Percentiles rank a stretch among this genome's conserved stretches.
phyloP scores from a whole-genome alignment of 2,888 invertebrate species.

The Platycheirus rosarum region DNA sequence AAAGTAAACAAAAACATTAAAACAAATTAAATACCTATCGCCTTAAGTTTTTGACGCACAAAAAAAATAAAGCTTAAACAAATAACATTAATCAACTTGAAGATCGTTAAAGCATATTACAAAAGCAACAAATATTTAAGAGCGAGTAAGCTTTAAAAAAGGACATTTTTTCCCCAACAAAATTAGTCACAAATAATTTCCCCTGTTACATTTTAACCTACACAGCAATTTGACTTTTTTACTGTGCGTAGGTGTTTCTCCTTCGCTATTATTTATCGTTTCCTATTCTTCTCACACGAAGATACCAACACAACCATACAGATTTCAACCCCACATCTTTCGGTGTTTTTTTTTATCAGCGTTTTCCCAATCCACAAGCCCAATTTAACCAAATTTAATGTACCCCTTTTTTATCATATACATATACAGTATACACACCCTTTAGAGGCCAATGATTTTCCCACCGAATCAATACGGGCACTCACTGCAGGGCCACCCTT shows the following conservation, averaged over 20 bases:
- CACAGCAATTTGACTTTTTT: neutral
- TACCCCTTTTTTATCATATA: slow-evolving; percentile 28
- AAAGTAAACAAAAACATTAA: no score
- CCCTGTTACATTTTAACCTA: neutral
- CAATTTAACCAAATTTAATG: slow-evolving; percentile 28
- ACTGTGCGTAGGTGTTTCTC: neutral
- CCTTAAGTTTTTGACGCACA: no score
- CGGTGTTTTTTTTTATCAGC: neutral
- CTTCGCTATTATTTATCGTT: slow-evolving; percentile 32
- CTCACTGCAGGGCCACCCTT: slow-evolving; percentile 81
- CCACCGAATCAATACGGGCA: slow-evolving; percentile 84
- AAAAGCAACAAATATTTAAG: slow-evolving; percentile 31
- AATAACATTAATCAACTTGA: slow-evolving; percentile 1
- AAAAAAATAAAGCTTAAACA: neutral
- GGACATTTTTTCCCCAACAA: slow-evolving; percentile 5
- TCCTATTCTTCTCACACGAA: neutral
- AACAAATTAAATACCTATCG: no score
- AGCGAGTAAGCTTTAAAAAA: slow-evolving; percentile 9
- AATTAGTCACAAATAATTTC: slow-evolving; percentile 11
- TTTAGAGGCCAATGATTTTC: slow-evolving; percentile 87
- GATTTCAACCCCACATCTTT: slow-evolving; percentile 2
- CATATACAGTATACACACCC: slow-evolving; percentile 84
- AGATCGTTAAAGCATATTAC: slow-evolving; percentile 6
- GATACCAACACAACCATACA: neutral
- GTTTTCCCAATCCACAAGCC: slow-evolving; percentile 9